Evolutionary conservation across 2,113 vertebrate species (phyloP).

Genomic region (Salvelinus sp.): DNA sequence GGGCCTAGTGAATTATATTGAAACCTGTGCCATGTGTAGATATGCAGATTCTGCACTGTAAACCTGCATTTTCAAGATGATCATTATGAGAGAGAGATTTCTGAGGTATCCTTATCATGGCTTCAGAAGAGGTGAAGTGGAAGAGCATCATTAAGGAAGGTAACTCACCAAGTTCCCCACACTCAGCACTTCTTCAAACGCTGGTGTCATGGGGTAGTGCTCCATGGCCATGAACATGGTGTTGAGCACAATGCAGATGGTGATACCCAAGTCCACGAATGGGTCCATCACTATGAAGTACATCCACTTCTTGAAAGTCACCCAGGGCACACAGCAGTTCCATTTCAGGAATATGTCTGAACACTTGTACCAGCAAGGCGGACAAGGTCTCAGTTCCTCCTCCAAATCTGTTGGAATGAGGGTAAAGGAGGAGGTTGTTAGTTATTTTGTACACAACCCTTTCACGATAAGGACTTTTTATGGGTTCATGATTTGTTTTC

Average conservation of each 20-base stretch:
- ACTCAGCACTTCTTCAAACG: constrained; percentile 76
- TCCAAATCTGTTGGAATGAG: neutral
- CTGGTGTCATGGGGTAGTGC: constrained; percentile 80
- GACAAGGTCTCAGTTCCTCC: neutral
- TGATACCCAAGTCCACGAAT: constrained; percentile 83
- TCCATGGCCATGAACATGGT: constrained; percentile 86
- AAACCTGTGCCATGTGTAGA: too few relatives aligned
- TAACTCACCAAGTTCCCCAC: constrained; percentile 82
- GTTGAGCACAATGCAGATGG: constrained; percentile 84
- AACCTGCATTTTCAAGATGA: too few relatives aligned
- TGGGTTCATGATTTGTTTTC: too few relatives aligned
- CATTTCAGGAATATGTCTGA: constrained; percentile 83
- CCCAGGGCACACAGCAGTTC: constrained; percentile 82
- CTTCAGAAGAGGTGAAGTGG: neutral
- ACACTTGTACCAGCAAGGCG: constrained; percentile 81
- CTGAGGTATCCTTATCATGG: too few relatives aligned
- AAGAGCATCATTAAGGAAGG: neutral
- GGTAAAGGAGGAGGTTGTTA: neutral
- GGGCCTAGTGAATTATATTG: neutral
- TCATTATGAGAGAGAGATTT: too few relatives aligned
- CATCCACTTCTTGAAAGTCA: constrained; percentile 79
- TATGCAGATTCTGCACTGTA: too few relatives aligned
- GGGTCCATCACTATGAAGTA: constrained; percentile 84
- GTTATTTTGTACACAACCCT: too few relatives aligned
- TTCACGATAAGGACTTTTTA: too few relatives aligned